Conservation (phyloP, 2,113 vertebrate species). For the Rhegmatorhina hoffmannsi region DNA sequence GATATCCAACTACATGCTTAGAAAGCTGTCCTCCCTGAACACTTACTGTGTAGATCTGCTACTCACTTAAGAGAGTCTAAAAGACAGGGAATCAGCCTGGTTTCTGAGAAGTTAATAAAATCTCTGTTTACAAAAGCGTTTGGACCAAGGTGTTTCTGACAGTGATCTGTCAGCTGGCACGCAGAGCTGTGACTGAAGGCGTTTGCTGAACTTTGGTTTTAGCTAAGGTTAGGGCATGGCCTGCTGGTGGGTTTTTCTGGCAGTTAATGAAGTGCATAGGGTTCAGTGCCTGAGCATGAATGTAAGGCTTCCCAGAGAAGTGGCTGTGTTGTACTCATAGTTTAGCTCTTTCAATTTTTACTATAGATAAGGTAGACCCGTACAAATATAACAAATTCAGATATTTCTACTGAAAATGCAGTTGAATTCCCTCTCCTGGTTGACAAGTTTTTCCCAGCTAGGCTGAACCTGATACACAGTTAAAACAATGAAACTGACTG, state of each 20-base stretch:
- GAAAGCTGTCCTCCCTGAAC: not conserved
- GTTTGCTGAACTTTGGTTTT: not conserved
- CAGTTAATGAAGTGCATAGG: not conserved
- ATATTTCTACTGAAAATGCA: not conserved
- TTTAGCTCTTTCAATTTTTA: not conserved
- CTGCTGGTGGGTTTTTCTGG: not conserved
- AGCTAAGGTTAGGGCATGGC: not conserved
- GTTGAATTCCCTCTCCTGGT: not conserved
- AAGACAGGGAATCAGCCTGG: not conserved
- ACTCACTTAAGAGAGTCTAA: not conserved
- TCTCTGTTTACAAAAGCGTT: not conserved
- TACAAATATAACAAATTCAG: not conserved
- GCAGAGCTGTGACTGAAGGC: not conserved
- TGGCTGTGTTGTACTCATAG: not conserved
- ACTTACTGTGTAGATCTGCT: not conserved
- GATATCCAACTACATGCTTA: not conserved
- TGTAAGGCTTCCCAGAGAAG: not conserved
- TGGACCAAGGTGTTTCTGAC: not conserved
- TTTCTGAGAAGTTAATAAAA: not conserved
- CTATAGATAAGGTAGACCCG: not conserved
- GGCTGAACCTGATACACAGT: not conserved
- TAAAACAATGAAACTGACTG: accelerated
- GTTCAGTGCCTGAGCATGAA: not conserved
- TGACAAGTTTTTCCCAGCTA: not conserved
- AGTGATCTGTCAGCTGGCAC: not conserved